Base-by-base conservation (phyloP, 2,113 vertebrate species). In the Notothenia coriiceps region DNA sequence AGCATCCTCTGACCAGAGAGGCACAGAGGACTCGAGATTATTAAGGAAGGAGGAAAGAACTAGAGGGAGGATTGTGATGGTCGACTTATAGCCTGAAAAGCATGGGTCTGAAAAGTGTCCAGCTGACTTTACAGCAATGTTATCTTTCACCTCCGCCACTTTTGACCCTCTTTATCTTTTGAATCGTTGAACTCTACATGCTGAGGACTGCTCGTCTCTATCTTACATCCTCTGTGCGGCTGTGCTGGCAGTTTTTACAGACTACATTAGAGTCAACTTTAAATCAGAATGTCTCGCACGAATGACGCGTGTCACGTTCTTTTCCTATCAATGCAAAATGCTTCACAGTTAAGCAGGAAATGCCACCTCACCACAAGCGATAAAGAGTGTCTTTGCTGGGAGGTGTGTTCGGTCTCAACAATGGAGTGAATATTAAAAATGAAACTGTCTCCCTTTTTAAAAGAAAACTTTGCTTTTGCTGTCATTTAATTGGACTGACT, bases 1-100 rank as follows among this genome's bases (percentile, higher is more conserved):
- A 98, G 97, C 89, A 93, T 98, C 83, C 96, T 98, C 83, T 98
- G 93, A 97, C 80, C 62, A 50, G 70, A 47, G 15, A 71, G 47
- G 69, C 25, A 17, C 10, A 7, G 3, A 35, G 13, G 55, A 80
- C 84, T 77, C 55, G 0, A 40, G 33, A 46, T 46, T 20, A 52
- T 73, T 66, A 62, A 62, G 33, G 54, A 74, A 55, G 54, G 20
- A 13, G 20, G 40, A 77, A 46, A 40, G 70, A 52, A 67, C 15
- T 12, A 2, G 50, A 70, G 44, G 13, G 43, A 64, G 35, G 64
- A n/a, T 13, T 5, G 25, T 6, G 35, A n/a, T n/a, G 22, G 44
- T 62, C 6, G 5, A 74, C 44, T 44, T 46, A 17, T 7, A 65
- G 12, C 61, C 54, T 60, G 43, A 67, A 64, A 64, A 44, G 76